Evolutionary conservation across 2,888 invertebrate genomes (phyloP), one percentile per base, ranked within the genome.

Genomic region (Antheraea assamensis): DNA sequence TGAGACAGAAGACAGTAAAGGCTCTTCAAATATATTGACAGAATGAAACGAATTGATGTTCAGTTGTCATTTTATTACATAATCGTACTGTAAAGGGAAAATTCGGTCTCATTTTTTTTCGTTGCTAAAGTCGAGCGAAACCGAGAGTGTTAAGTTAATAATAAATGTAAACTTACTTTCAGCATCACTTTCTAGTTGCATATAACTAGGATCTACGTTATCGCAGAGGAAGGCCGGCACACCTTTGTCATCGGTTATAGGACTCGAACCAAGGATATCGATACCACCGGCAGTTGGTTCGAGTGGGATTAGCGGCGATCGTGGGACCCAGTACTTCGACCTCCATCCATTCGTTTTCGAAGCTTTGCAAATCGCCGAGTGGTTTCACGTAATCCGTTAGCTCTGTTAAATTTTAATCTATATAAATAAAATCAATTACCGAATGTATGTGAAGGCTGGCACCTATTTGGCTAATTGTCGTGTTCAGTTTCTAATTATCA

Each of bases 311-410:
- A 95, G 91, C 77, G 95, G 88, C 74, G 95, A 90, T 77, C 96
- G 85, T 0, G 96, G n/a, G 95, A 0, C 96, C 95, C 76, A 95
- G 91, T 31, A 98, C 96, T 87, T 98, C 98, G 0, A 98, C 97
- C 88, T 98, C 98, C 91, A 98, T 96, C 98, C 98, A 98, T 86
- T 98, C 98, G 86, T 98, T 98, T 86, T 98, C 97, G 87, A 98
- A 98, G 80, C 97, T 96, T 87, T 96, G 96, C 19, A 97, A 91
- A 85, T 98, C 98, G 21, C 97, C 96, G 21, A 96, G 87, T 0
- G 97, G 97, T 72, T 95, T 95, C 35, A 95, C 95, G 84, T 96
- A 96, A 81, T 97, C 97, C 0, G 85, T 76, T 70, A 88, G 73
- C 27, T 92, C 92, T 92, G 83, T 66, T 71, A 1, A 30, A 3